Evolutionary conservation across 92 coral and sea anemone genomes (phyloP), one percentile per base, ranked within the genome.

Genomic region (Epizoanthus rinbou): DNA sequence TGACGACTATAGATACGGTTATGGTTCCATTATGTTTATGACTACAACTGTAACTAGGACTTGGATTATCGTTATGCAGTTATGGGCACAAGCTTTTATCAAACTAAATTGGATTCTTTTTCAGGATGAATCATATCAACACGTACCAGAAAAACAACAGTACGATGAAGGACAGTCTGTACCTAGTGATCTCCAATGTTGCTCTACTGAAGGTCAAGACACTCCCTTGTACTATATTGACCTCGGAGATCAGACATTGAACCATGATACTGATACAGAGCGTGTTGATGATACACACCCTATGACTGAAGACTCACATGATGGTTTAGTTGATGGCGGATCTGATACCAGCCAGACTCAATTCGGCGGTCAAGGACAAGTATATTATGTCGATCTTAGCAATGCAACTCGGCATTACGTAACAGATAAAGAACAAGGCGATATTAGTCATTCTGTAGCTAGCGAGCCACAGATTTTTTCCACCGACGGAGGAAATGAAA

Each of bases 181-280:
- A n/a, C 82, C 82, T 1, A 69, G 63, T 63, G 72, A 63, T 62
- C 71, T 54, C 16, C 82, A 69, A 14, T 78, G 64, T 50, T 28
- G 69, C 58, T 11, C 53, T 6, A 21, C 41, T 60, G 82, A 62
- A 19, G 50, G 7, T 0, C 70, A 62, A 18, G 47, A 18, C 17
- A 21, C 1, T 2, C 22, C 33, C 24, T 0, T 9, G 56, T 21
- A 13, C n/a, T 3, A 43, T 41, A 11, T 4, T 57, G 18, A 19
- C 37, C 16, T 21, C 8, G 10, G 39, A 39, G 47, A 60, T 8
- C 14, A 43, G 43, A 28, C n/a, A 16, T 5, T 19, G 16, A 10
- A 63, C 15, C 39, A 6, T 33, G 41, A 14, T 1, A 22, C 43
- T 41, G 43, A 15, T 78, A 6, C 22, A 0, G 19, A 78, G 17